These are phyloP conservation scores for Eutolmus rufibarbis DNA, from an alignment of 2,888 invertebrate genomes.

Conservation along the genomic window DNA sequence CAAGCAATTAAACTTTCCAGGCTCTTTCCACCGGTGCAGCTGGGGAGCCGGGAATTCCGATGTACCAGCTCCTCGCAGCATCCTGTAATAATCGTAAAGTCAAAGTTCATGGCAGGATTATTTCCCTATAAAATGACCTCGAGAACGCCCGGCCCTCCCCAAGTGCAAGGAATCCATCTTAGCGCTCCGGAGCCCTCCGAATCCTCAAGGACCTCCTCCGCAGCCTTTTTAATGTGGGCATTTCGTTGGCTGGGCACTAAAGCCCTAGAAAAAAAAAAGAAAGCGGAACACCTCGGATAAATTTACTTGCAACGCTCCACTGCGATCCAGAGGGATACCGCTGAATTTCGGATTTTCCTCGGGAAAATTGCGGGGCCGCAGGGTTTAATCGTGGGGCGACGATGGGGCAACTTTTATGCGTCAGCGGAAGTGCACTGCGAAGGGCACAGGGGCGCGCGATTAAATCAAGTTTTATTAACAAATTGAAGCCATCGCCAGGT, in stretches of 20 bases:
- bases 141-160: not conserved
- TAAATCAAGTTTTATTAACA: constrained; percentile 37
- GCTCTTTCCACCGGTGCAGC: not conserved
- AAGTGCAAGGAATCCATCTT: not conserved
- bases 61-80: not conserved
- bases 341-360: not conserved
- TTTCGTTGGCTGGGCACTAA: not conserved
- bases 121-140: constrained; percentile 19
- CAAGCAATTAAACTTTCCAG: not conserved
- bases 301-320: not conserved
- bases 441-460: not conserved
- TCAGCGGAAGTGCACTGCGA: not conserved
- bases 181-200: not conserved
- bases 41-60: not conserved
- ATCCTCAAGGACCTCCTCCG: not conserved
- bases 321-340: not conserved
- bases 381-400: not conserved
- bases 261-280: not conserved
- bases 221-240: constrained; percentile 14
- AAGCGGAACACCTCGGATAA: not conserved
- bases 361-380: not conserved
- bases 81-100: constrained; percentile 25
- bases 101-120: constrained; percentile 24
- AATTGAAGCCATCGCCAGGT: constrained; percentile 2
- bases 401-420: not conserved